A percentile compares a stretch with the other conserved stretches of the same genome.
These are phyloP conservation scores for Ophiothrix spiculata DNA, from an alignment of 35 echinoderm and acorn worm genomes.

Conservation along the genomic window DNA sequence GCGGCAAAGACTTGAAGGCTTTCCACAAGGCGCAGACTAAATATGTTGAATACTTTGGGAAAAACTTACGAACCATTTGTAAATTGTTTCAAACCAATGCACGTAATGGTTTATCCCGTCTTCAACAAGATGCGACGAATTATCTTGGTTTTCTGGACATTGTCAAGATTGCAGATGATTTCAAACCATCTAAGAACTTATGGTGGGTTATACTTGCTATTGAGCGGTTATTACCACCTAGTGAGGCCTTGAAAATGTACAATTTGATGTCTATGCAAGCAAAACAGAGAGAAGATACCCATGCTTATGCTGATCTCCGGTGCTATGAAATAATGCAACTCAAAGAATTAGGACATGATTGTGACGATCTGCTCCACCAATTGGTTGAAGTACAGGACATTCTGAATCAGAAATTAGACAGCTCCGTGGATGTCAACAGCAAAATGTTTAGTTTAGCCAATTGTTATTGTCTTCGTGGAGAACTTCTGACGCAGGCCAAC, in stretches of 20 bases:
- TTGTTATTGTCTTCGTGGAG: not conserved
- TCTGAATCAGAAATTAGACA: not conserved
- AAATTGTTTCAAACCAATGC: not conserved
- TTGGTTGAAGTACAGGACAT: not conserved
- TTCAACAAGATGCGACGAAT: not conserved
- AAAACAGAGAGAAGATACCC: not conserved
- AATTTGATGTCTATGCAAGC: not conserved
- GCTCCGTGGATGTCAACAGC: not conserved
- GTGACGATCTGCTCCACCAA: not conserved
- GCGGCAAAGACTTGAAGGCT: not conserved
- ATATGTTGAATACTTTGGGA: not conserved
- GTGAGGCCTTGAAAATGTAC: not conserved
- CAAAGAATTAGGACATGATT: constrained; percentile 1
- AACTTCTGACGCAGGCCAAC: not conserved
- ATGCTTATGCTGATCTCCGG: not conserved
- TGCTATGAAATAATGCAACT: not conserved
- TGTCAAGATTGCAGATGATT: not conserved
- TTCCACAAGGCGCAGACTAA: not conserved
- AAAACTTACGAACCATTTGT: not conserved
- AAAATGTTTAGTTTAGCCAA: not conserved
- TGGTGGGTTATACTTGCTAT: not conserved
- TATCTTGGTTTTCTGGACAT: not conserved
- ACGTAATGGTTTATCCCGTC: not conserved
- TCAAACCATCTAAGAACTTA: not conserved
- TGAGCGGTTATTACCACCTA: not conserved